phyloP scores from a whole-genome alignment of 2,888 invertebrate genomes.

The Adelphocoris suturalis region DNA sequence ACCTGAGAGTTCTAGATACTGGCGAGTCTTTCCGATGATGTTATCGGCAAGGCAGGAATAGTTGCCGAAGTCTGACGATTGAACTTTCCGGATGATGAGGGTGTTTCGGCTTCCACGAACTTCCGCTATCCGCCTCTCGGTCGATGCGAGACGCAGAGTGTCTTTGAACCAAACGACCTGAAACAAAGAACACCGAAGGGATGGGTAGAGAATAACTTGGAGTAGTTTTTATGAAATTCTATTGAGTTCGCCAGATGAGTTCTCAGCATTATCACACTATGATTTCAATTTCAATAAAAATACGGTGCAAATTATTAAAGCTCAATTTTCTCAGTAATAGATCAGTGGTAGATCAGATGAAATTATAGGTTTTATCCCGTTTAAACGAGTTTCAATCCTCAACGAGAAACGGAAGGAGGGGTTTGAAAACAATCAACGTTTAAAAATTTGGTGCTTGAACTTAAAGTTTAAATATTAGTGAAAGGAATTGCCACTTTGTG shows the following conservation, averaged over 20 bases:
- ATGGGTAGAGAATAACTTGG: slow-evolving; percentile 3
- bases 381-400: no score
- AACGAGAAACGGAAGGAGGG: no score
- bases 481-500: no score
- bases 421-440: no score
- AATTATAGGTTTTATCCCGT: no score
- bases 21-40: slow-evolving; percentile 83
- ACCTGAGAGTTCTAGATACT: slow-evolving; percentile 84
- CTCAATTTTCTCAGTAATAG: no score
- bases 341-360: no score
- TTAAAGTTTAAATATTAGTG: no score
- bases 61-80: slow-evolving; percentile 85
- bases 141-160: slow-evolving; percentile 85
- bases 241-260: background rate
- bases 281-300: background rate
- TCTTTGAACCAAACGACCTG: slow-evolving; percentile 86
- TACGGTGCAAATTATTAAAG: no score
- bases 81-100: slow-evolving; percentile 84
- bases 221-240: background rate
- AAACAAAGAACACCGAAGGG: slow-evolving; percentile 69
- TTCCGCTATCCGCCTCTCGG: slow-evolving; percentile 84
- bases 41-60: slow-evolving; percentile 86
- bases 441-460: no score
- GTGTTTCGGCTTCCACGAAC: slow-evolving; percentile 84
- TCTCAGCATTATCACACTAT: background rate